Conservation (phyloP, 2,888 invertebrate genomes). For the Megalurothrips usitatus region DNA sequence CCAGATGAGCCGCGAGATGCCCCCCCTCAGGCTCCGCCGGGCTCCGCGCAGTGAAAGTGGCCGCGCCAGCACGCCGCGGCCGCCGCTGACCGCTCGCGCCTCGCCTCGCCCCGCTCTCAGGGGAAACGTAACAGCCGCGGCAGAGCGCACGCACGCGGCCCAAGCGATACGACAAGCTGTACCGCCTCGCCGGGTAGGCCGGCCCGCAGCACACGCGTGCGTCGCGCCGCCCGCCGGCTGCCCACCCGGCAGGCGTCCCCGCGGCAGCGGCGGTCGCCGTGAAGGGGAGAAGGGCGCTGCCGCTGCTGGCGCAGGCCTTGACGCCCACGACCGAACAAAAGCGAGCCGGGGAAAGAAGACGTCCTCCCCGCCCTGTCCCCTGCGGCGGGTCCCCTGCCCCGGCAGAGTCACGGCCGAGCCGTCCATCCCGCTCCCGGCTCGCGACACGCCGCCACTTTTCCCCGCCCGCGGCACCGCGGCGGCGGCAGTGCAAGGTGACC, state of each 20-base stretch:
- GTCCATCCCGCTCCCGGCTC: no score
- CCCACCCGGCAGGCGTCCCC: no score
- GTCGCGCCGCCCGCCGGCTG: no score
- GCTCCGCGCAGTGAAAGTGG: conserved; percentile 19
- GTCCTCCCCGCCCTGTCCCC: neutral
- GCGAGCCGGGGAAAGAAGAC: neutral
- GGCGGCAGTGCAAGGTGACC: neutral
- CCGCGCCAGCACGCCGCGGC: neutral
- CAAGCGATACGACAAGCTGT: no score
- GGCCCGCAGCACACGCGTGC: no score
- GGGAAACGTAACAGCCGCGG: neutral
- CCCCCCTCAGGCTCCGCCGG: neutral
- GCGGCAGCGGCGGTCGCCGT: no score
- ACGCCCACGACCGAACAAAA: neutral
- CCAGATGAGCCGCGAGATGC: neutral
- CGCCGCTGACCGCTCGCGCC: neutral
- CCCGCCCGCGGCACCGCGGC: no score
- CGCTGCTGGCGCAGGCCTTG: no score
- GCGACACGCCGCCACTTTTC: neutral
- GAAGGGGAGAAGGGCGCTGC: no score
- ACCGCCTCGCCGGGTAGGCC: no score
- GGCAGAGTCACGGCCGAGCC: no score
- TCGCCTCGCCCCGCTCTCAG: neutral
- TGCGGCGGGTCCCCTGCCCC: neutral
- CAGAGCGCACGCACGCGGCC: neutral